Percentiles rank a stretch among this genome's conserved stretches.
These are phyloP conservation scores for Drosophila subobscura DNA, from an alignment of 1,140 invertebrate species.

Conservation along the genomic window DNA sequence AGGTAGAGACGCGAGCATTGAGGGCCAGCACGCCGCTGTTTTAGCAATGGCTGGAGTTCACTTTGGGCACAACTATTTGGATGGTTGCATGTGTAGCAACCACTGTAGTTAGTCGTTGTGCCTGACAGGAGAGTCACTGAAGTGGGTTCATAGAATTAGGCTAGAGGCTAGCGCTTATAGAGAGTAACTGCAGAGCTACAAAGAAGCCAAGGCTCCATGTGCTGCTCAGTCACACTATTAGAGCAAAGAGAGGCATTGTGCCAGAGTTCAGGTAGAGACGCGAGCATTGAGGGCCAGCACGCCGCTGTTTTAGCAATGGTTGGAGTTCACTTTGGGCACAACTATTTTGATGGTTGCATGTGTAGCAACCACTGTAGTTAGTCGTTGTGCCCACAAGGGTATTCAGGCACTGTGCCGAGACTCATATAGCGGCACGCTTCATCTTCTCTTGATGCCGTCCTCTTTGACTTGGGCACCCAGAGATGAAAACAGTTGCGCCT, in stretches of 20 bases:
- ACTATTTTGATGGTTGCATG: constrained; percentile 6
- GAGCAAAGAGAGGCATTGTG: constrained; percentile 1
- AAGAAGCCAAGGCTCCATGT: too few relatives aligned
- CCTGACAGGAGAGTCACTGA: neutral
- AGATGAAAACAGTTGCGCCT: neutral
- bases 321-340: constrained; percentile 43
- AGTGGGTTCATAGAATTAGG: too few relatives aligned
- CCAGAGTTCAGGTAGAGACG: constrained; percentile 58
- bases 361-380: neutral
- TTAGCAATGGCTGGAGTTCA: constrained; percentile 41
- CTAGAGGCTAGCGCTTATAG: too few relatives aligned
- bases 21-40: constrained; percentile 46
- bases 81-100: neutral
- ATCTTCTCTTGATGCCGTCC: too few relatives aligned
- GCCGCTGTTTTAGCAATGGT: constrained; percentile 56
- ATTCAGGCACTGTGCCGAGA: neutral
- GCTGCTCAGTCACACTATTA: neutral
- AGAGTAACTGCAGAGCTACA: neutral
- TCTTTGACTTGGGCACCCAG: neutral
- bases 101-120: constrained; percentile 7
- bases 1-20: constrained; percentile 57
- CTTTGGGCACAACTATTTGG: constrained; percentile 39
- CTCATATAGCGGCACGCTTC: too few relatives aligned
- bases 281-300: constrained; percentile 33
- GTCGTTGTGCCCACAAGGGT: constrained; percentile 12